Conservation (phyloP, 2,113 vertebrate species). For the Amazona vittata region DNA sequence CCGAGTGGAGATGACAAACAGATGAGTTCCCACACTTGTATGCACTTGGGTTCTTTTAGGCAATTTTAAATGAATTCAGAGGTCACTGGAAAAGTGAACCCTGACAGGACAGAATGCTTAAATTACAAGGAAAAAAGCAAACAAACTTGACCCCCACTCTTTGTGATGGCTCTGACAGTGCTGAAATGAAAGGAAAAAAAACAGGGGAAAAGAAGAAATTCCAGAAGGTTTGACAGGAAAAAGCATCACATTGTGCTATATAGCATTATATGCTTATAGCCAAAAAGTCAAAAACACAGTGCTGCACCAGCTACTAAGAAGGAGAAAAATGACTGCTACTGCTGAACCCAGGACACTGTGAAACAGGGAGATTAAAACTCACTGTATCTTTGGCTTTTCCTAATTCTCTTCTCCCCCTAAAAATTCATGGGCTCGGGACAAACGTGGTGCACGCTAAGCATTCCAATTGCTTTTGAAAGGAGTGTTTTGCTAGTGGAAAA, state of each 20-base stretch:
- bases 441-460: neutral
- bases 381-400: neutral
- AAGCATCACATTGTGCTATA: neutral
- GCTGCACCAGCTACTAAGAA: too few relatives aligned
- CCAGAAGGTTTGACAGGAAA: neutral
- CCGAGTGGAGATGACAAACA: conserved; percentile 34
- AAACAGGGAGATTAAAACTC: neutral
- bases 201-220: neutral
- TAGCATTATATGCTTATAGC: neutral
- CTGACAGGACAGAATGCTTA: conserved; percentile 51
- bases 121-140: conserved; percentile 70
- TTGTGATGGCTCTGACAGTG: neutral
- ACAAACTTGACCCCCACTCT: conserved; percentile 63
- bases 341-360: neutral
- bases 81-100: conserved; percentile 64
- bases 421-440: neutral
- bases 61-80: conserved; percentile 67
- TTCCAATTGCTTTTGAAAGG: conserved; percentile 57
- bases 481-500: conserved; percentile 44
- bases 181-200: neutral
- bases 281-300: too few relatives aligned
- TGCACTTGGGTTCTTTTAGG: conserved; percentile 40
- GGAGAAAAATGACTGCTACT: too few relatives aligned
- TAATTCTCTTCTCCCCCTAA: neutral
- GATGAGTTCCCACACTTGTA: conserved; percentile 50